Evolutionary conservation across 2,888 invertebrate genomes (phyloP).

Genomic region (Epinotia demarniana): DNA sequence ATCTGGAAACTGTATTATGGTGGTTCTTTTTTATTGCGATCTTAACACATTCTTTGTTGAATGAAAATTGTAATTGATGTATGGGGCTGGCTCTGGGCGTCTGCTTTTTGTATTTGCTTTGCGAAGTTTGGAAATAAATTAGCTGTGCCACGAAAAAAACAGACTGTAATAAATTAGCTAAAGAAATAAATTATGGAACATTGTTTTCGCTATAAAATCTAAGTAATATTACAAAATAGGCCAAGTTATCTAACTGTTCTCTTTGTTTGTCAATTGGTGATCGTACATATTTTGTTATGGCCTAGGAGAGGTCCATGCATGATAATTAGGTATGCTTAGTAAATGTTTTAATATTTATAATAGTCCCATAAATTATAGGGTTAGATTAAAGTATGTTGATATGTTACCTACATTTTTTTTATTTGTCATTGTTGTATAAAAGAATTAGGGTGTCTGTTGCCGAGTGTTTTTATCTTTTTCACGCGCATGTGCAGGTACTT

Average conservation of each 20-base stretch:
- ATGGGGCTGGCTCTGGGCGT: slow-evolving; percentile 4
- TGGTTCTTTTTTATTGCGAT: slow-evolving; percentile 41
- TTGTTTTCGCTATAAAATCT: neutral
- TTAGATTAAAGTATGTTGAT: too few species aligned
- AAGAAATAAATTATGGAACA: slow-evolving; percentile 1
- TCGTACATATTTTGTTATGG: too few species aligned
- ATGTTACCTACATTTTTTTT: neutral
- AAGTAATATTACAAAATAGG: neutral
- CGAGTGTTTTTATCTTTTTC: neutral
- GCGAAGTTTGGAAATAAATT: slow-evolving; percentile 33
- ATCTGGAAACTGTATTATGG: slow-evolving; percentile 46
- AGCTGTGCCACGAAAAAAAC: slow-evolving; percentile 15
- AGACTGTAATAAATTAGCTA: slow-evolving; percentile 1
- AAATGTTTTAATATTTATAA: too few species aligned
- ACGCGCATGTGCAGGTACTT: neutral
- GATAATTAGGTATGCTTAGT: too few species aligned
- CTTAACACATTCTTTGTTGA: slow-evolving; percentile 43
- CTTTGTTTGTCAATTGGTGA: too few species aligned
- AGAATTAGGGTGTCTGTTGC: neutral
- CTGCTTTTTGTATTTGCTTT: slow-evolving; percentile 5
- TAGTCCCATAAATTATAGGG: too few species aligned
- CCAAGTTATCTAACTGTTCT: neutral
- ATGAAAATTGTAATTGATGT: slow-evolving; percentile 41
- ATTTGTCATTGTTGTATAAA: too few species aligned
- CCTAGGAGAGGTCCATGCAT: too few species aligned